A percentile compares a stretch with the other conserved stretches of the same genome.
These are phyloP conservation scores for Perccottus glenii DNA, from an alignment of 2,113 vertebrate genomes.

Conservation along the genomic window DNA sequence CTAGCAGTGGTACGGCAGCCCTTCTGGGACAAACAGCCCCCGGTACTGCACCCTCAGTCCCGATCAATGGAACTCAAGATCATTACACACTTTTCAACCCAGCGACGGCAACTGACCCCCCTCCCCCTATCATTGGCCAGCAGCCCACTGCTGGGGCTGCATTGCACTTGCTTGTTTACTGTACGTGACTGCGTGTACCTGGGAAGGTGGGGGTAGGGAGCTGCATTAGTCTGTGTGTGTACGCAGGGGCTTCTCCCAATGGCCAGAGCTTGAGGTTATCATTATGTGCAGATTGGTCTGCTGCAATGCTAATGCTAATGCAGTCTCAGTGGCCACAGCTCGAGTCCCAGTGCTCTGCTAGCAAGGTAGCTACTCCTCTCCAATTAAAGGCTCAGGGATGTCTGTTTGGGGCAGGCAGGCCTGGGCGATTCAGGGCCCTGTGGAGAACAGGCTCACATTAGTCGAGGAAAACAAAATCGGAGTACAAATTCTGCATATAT, in stretches of 20 bases:
- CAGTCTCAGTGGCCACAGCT: constrained; percentile 68
- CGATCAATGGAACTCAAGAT: constrained; percentile 81
- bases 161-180: constrained; percentile 67
- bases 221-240: constrained; percentile 16
- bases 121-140: constrained; percentile 27
- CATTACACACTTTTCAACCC: constrained; percentile 74
- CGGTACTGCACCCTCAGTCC: constrained; percentile 72
- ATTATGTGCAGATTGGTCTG: constrained; percentile 69
- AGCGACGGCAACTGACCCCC: constrained; percentile 52
- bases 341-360: constrained; percentile 57
- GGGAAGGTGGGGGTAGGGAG: constrained; percentile 29
- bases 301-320: constrained; percentile 75
- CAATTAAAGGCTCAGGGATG: constrained; percentile 71
- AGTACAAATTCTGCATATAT: constrained; percentile 60
- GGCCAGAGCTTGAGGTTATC: constrained; percentile 75
- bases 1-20: constrained; percentile 54
- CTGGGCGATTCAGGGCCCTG: constrained; percentile 44
- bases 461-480: constrained; percentile 49
- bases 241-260: constrained; percentile 53
- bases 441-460: constrained; percentile 60
- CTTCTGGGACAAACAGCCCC: constrained; percentile 80
- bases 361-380: constrained; percentile 64
- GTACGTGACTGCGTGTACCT: constrained; percentile 56
- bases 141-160: constrained; percentile 58
- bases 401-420: constrained; percentile 55